Evolutionary conservation across 2,113 vertebrate species (phyloP).

Genomic region (Scytalopus superciliaris): DNA sequence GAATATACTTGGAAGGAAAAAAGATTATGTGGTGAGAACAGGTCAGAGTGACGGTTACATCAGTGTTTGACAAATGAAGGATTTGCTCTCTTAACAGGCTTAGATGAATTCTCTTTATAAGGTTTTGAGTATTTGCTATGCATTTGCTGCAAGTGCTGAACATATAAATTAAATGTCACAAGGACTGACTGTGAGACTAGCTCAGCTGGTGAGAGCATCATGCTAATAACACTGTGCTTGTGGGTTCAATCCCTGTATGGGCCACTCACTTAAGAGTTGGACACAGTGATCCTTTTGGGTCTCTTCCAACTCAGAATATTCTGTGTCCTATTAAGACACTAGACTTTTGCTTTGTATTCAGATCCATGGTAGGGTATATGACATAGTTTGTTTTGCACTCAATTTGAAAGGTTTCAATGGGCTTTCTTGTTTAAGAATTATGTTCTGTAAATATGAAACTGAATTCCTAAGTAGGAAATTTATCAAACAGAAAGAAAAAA

Average conservation of each 20-base stretch:
- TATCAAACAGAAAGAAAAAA: not conserved
- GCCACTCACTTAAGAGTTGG: not conserved
- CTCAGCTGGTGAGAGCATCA: not conserved
- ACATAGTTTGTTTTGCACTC: not conserved
- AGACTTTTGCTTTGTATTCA: not conserved
- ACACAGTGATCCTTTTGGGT: not conserved
- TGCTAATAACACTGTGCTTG: not conserved
- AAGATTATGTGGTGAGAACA: not conserved
- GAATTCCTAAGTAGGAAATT: not conserved
- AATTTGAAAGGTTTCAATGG: not conserved
- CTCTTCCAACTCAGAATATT: not conserved
- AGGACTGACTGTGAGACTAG: not conserved
- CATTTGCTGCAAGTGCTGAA: not conserved
- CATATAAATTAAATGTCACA: not conserved
- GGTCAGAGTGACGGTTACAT: not conserved
- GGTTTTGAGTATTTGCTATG: not conserved
- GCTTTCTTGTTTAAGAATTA: not conserved
- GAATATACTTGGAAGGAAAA: not conserved
- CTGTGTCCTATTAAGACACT: not conserved
- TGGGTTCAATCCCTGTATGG: not conserved
- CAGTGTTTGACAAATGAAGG: not conserved
- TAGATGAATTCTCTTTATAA: not conserved
- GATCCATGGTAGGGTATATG: not conserved
- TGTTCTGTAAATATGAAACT: not conserved
- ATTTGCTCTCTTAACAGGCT: not conserved